Evolutionary conservation across 2,888 invertebrate genomes (phyloP).

Genomic region (Dasypolia templi): DNA sequence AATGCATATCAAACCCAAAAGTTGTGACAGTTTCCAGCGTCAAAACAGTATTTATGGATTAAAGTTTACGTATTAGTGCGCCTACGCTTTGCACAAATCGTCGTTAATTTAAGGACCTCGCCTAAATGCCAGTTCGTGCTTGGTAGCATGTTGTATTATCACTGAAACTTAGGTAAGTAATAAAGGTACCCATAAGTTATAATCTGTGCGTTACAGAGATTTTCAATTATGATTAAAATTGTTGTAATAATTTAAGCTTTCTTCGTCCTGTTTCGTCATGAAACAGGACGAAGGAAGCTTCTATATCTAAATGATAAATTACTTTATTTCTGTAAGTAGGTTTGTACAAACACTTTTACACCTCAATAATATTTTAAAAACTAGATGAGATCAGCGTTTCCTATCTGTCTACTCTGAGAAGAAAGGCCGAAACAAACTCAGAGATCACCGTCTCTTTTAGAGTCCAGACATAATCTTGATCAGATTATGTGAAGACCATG

Average conservation of each 20-base stretch:
- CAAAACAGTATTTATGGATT: slow-evolving; percentile 53
- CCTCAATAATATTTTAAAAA: no score
- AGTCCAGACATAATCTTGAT: no score
- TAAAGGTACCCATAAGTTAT: background rate
- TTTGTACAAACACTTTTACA: no score
- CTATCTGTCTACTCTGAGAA: no score
- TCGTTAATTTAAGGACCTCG: slow-evolving; percentile 9
- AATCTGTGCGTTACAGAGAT: background rate
- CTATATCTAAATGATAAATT: no score
- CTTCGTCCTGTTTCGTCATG: background rate
- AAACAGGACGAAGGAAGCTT: no score
- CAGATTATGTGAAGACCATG: no score
- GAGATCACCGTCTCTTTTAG: no score
- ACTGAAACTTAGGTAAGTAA: background rate
- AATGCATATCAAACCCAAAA: slow-evolving; percentile 48
- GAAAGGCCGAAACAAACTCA: no score
- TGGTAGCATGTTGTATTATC: slow-evolving; percentile 17
- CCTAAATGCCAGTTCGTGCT: background rate
- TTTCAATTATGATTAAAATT: slow-evolving; percentile 6
- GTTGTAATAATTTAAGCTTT: background rate
- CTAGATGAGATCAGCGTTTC: no score
- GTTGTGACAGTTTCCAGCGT: slow-evolving; percentile 42
- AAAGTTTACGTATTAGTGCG: slow-evolving; percentile 42
- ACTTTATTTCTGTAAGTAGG: no score
- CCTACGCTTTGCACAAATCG: slow-evolving; percentile 26